Percentiles rank a stretch among this genome's conserved stretches.
phyloP scores from a whole-genome alignment of 1,140 invertebrate species.

The Pseudoatta argentina region DNA sequence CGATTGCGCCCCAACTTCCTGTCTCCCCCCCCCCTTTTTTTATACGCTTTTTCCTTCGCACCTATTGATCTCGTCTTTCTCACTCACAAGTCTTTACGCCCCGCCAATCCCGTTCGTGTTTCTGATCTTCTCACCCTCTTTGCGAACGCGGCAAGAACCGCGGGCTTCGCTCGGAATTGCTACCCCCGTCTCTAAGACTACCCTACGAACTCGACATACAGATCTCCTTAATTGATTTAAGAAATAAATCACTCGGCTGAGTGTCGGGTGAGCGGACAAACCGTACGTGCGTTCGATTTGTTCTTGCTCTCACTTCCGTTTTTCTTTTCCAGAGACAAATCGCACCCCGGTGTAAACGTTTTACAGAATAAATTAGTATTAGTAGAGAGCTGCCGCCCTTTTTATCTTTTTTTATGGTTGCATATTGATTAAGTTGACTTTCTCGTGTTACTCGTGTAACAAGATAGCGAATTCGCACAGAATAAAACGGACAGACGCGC shows the following conservation, averaged over 20 bases:
- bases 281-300: conserved; percentile 61
- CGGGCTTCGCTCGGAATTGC: conserved; percentile 56
- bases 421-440: conserved; percentile 18
- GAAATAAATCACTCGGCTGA: conserved; percentile 68
- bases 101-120: conserved; percentile 65
- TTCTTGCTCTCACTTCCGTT: conserved; percentile 43
- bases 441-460: conserved; percentile 18
- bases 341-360: conserved; percentile 46
- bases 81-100: conserved; percentile 55
- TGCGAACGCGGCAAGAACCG: conserved; percentile 64
- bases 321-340: conserved; percentile 58
- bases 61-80: conserved; percentile 59
- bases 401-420: conserved; percentile 15
- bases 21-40: neutral
- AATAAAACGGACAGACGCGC: neutral
- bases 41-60: conserved; percentile 42
- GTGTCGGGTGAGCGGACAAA: conserved; percentile 54
- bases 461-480: neutral
- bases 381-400: neutral
- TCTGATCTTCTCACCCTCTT: conserved; percentile 63
- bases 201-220: conserved; percentile 45
- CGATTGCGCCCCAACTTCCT: conserved; percentile 28
- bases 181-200: conserved; percentile 10
- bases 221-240: conserved; percentile 73
- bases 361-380: conserved; percentile 61